Conservation (phyloP, 1,140 invertebrate species). For the Plectrocnemia conspersa region DNA sequence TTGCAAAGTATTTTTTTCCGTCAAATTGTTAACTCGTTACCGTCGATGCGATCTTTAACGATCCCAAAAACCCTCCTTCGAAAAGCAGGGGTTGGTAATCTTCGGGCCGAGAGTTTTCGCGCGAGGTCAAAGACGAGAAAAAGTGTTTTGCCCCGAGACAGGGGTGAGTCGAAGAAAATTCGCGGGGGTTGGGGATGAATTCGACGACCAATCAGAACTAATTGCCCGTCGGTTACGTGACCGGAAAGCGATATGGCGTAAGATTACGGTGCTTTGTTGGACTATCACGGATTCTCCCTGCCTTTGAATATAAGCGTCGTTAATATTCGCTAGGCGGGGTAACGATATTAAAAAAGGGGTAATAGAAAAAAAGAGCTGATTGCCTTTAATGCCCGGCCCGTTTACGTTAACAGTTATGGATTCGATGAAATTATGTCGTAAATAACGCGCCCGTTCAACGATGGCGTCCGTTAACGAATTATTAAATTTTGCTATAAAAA, state of each 20-base stretch:
- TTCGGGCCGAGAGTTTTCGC: too few species aligned
- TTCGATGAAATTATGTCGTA: too few species aligned
- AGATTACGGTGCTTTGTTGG: slow-evolving; percentile 17
- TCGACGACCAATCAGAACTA: slow-evolving; percentile 31
- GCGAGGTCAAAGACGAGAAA: too few species aligned
- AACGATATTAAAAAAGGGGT: slow-evolving; percentile 9
- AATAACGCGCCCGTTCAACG: too few species aligned
- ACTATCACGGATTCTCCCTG: not conserved
- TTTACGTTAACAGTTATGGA: too few species aligned
- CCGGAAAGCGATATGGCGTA: slow-evolving; percentile 20
- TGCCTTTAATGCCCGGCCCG: slow-evolving; percentile 6
- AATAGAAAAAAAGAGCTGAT: slow-evolving; percentile 14
- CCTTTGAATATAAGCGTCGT: slow-evolving; percentile 13
- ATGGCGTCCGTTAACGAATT: too few species aligned
- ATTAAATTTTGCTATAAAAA: too few species aligned
- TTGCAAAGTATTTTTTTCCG: too few species aligned
- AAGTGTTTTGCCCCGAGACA: slow-evolving; percentile 3
- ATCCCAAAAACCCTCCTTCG: not conserved
- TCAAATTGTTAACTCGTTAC: too few species aligned
- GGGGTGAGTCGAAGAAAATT: not conserved
- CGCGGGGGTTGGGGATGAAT: not conserved
- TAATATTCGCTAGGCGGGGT: slow-evolving; percentile 14
- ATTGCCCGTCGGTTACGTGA: slow-evolving; percentile 27
- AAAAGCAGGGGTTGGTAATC: not conserved
- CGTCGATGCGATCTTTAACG: too few species aligned